A percentile compares a stretch with the other conserved stretches of the same genome.
Conservation (phyloP, 2,888 invertebrate species). For the Seira ritae region DNA sequence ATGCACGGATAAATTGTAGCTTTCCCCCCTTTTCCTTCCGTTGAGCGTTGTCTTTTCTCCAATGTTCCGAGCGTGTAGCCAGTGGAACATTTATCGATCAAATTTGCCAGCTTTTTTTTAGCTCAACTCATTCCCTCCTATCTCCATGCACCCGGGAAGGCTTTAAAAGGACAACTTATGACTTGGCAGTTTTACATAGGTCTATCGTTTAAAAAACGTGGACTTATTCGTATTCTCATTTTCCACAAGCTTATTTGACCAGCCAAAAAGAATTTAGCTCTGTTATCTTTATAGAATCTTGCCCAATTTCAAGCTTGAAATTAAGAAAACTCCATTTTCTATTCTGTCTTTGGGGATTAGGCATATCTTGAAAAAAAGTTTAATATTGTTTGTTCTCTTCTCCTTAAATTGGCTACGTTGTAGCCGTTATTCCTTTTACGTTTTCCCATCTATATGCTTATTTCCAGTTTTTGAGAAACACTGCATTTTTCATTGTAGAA, state of each 20-base stretch:
- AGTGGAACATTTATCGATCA: conserved; percentile 54
- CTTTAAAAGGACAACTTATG: no score
- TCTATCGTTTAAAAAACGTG: neutral
- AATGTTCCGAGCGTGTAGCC: conserved; percentile 27
- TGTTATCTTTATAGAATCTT: neutral
- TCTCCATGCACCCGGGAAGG: neutral
- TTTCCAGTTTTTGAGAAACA: no score
- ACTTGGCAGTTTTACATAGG: neutral
- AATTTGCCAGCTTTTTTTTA: conserved; percentile 7
- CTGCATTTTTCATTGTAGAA: no score
- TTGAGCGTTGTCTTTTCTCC: neutral
- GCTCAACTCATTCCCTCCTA: neutral
- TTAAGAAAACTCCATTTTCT: no score
- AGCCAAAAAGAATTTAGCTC: neutral
- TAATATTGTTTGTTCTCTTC: no score
- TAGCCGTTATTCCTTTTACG: no score
- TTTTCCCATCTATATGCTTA: no score
- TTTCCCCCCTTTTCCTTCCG: neutral
- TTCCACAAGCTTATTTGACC: neutral
- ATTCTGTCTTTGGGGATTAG: no score
- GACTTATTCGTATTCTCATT: neutral
- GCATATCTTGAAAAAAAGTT: no score
- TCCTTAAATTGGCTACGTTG: no score
- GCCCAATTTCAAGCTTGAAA: no score
- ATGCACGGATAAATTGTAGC: neutral